Conservation (phyloP, 2,113 vertebrate genomes). For the Otolemur garnettii region DNA sequence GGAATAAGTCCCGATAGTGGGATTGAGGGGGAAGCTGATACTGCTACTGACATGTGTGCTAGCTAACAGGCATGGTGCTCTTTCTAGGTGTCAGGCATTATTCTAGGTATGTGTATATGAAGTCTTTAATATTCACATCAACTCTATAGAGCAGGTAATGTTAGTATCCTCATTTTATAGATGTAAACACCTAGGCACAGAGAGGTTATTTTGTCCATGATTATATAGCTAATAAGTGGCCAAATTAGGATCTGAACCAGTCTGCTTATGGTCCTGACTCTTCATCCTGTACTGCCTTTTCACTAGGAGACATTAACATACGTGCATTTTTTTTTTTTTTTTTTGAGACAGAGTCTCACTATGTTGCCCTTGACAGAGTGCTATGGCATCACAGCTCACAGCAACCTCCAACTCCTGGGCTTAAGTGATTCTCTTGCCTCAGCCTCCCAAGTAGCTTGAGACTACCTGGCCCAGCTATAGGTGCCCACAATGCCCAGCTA, state of each 20-base stretch:
- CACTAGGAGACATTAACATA: not conserved
- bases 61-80: not conserved
- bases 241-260: slow-evolving; percentile 9
- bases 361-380: too few species aligned
- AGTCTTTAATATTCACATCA: not conserved
- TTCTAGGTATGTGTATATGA: not conserved
- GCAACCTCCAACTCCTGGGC: too few species aligned
- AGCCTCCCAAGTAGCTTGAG: too few species aligned
- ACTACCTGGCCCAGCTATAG: too few species aligned
- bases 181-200: not conserved
- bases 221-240: not conserved
- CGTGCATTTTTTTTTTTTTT: not conserved
- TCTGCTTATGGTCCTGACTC: not conserved
- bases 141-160: not conserved
- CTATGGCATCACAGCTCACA: too few species aligned
- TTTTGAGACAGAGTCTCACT: too few species aligned
- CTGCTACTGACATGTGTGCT: not conserved
- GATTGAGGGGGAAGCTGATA: not conserved
- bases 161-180: not conserved
- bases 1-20: not conserved
- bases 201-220: not conserved
- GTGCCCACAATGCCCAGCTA: too few species aligned
- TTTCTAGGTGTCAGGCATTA: not conserved
- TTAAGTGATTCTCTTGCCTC: too few species aligned
- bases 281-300: not conserved